These are phyloP conservation scores for Philopotamus ludificatus DNA, from an alignment of 1,140 invertebrate genomes.

Conservation along the genomic window DNA sequence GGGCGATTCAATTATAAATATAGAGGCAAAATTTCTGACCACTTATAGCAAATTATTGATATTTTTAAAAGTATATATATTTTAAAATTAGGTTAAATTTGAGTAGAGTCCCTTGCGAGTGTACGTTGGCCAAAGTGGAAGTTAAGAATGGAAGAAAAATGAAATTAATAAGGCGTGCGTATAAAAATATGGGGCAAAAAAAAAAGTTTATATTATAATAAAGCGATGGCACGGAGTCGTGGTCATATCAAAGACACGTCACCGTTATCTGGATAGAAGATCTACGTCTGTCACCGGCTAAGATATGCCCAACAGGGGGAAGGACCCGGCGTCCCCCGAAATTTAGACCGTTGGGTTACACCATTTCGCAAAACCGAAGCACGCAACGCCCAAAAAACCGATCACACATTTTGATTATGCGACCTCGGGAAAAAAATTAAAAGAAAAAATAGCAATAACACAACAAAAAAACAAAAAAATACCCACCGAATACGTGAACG, in stretches of 20 bases:
- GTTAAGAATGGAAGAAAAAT: constrained; percentile 23
- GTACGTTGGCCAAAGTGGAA: not conserved
- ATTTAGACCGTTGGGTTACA: no score
- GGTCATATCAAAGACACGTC: constrained; percentile 13
- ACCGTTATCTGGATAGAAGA: constrained; percentile 15
- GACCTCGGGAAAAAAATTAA: no score
- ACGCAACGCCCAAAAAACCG: not conserved
- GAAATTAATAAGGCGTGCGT: constrained; percentile 33
- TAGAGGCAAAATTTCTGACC: no score
- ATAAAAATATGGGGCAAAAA: constrained; percentile 25
- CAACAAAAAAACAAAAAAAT: no score
- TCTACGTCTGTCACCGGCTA: constrained; percentile 24
- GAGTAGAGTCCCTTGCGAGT: constrained; percentile 1
- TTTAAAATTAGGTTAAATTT: not conserved
- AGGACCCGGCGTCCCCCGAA: not conserved
- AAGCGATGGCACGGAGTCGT: not conserved
- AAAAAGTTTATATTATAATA: constrained; percentile 17
- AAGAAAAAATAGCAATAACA: no score
- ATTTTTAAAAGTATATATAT: no score
- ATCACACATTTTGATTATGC: no score
- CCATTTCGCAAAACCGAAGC: no score
- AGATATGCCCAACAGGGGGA: not conserved
- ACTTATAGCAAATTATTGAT: no score
- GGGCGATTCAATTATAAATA: no score
- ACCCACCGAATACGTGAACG: no score